Conservation (phyloP, 2,113 vertebrate genomes). For the Hystrix cristata region DNA sequence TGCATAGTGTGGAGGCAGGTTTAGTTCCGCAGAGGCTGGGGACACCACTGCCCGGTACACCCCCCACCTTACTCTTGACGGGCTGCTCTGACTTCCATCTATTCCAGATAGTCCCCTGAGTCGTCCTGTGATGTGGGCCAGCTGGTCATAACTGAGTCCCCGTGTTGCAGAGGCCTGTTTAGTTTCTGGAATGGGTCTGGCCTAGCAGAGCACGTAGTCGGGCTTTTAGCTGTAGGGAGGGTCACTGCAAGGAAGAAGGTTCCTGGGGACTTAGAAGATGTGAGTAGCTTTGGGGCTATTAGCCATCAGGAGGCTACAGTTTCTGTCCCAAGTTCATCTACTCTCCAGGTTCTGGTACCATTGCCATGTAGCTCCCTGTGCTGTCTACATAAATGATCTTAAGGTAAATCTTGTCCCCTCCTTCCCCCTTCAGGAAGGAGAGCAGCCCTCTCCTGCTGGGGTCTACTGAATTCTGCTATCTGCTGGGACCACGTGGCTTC, state of each 20-base stretch:
- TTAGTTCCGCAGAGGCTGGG: not conserved
- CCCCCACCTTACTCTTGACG: not conserved
- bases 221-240: not conserved
- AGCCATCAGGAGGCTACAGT: not conserved
- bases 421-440: not conserved
- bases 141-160: not conserved
- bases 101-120: not conserved
- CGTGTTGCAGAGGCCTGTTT: not conserved
- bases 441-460: not conserved
- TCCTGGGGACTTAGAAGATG: not conserved
- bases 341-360: not conserved
- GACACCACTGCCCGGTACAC: accelerated
- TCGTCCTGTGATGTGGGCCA: not conserved
- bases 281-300: not conserved
- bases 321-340: not conserved
- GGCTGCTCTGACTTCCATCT: not conserved
- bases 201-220: not conserved
- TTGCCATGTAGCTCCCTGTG: not conserved
- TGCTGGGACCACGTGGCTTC: not conserved
- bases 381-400: not conserved
- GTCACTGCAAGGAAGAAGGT: not conserved
- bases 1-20: not conserved
- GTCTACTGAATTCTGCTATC: not conserved
- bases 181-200: not conserved
- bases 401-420: not conserved